phyloP scores from a whole-genome alignment of 1,140 invertebrate genomes.

The Scaptomyza graminum region DNA sequence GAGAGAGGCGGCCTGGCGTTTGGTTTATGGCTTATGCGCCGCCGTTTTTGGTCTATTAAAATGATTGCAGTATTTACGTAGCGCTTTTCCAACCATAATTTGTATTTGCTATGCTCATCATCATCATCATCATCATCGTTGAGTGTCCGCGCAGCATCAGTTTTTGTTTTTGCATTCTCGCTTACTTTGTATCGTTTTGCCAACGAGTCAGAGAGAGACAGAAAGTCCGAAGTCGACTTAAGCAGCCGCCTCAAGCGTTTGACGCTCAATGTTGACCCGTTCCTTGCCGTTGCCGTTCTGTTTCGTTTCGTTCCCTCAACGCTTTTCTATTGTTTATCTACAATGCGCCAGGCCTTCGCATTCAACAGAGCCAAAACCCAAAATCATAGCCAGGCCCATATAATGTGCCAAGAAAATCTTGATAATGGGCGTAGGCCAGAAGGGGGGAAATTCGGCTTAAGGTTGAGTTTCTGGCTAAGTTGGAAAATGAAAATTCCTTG shows the following conservation, averaged over 20 bases:
- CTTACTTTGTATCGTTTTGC: constrained; percentile 16
- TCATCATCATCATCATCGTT: constrained; percentile 65
- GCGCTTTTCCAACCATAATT: constrained; percentile 79
- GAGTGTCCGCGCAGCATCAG: constrained; percentile 48
- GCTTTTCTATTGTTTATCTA: constrained; percentile 80
- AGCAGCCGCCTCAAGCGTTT: constrained; percentile 54
- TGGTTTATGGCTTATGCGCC: constrained; percentile 81
- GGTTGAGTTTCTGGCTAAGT: too few species aligned
- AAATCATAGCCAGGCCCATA: constrained; percentile 26
- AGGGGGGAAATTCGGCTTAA: too few species aligned
- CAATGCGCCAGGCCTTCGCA: constrained; percentile 46
- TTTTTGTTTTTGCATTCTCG: constrained; percentile 33
- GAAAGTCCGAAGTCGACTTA: neutral
- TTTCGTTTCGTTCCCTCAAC: constrained; percentile 49
- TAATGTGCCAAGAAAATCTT: neutral
- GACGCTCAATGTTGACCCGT: constrained; percentile 49
- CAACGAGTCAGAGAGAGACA: neutral
- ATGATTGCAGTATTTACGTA: constrained; percentile 82
- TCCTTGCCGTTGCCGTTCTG: constrained; percentile 15
- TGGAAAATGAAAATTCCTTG: neutral
- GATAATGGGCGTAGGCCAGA: neutral
- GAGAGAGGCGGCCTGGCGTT: constrained; percentile 57
- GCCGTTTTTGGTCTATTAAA: constrained; percentile 82
- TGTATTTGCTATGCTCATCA: constrained; percentile 79
- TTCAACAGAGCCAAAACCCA: neutral